These are phyloP conservation scores for Aeoliscus strigatus DNA, from an alignment of 2,797 vertebrate genomes.

Conservation along the genomic window DNA sequence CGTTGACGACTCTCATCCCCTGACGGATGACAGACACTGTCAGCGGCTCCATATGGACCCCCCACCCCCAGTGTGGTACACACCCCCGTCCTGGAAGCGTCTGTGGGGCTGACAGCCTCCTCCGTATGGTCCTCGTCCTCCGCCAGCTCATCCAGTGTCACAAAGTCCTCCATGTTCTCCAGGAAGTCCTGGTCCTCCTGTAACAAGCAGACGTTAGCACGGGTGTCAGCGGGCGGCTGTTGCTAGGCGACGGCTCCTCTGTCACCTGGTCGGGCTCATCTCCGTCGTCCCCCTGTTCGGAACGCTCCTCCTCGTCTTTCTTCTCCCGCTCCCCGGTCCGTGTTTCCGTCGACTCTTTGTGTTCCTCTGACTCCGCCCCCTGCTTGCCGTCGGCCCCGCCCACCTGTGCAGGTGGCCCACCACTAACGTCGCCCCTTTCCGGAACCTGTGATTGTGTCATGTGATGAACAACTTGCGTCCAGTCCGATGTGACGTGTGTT, in stretches of 20 bases:
- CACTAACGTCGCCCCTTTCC: not conserved
- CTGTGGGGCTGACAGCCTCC: not conserved
- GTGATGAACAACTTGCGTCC: not conserved
- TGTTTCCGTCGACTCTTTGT: fast-evolving
- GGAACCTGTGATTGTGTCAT: slow-evolving; percentile 19
- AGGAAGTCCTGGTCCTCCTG: slow-evolving; percentile 77
- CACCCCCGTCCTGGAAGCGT: no score
- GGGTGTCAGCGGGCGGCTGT: no score
- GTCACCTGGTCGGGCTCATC: slow-evolving; percentile 33
- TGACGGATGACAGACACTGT: slow-evolving; percentile 24
- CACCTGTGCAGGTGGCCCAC: slow-evolving; percentile 6
- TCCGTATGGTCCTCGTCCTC: slow-evolving; percentile 81
- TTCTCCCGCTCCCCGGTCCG: slow-evolving; percentile 3
- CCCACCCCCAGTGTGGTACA: no score
- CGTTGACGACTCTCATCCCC: slow-evolving; percentile 76
- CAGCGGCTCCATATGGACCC: no score
- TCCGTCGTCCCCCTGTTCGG: slow-evolving; percentile 36
- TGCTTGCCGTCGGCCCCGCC: slow-evolving; percentile 9
- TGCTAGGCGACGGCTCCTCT: no score
- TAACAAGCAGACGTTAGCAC: no score
- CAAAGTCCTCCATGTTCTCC: slow-evolving; percentile 92
- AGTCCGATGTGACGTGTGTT: not conserved
- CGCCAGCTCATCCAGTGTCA: slow-evolving; percentile 88
- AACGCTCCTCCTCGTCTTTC: slow-evolving; percentile 8
- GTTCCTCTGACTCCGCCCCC: slow-evolving; percentile 24